phyloP scores from a whole-genome alignment of 2,888 invertebrate species.

The Andrena camellia region DNA sequence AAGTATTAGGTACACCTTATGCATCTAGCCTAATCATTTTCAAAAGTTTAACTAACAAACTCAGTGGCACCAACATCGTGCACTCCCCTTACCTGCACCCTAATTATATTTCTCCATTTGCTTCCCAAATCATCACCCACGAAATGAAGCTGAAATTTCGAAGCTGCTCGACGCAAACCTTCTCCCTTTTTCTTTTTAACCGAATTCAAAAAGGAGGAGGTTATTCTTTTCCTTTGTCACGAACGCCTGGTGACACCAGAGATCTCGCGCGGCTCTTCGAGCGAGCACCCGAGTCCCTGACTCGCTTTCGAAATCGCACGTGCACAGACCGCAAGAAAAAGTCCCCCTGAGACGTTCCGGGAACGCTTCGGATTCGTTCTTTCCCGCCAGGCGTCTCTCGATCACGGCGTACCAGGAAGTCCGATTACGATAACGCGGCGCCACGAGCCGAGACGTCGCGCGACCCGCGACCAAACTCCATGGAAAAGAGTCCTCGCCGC shows the following conservation, averaged over 20 bases:
- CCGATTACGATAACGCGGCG: slow-evolving; percentile 75
- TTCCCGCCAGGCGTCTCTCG: slow-evolving; percentile 58
- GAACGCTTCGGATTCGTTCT: slow-evolving; percentile 68
- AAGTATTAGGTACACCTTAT: no score
- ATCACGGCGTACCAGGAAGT: slow-evolving; percentile 72
- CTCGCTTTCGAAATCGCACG: slow-evolving; percentile 24
- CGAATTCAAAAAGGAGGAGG: no score
- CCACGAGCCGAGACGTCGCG: slow-evolving; percentile 55
- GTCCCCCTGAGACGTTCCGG: slow-evolving; percentile 58
- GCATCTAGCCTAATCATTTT: no score
- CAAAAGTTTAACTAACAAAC: no score
- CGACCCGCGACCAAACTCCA: slow-evolving; percentile 29
- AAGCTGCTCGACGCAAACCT: no score
- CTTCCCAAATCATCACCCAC: no score
- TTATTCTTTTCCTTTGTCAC: not conserved
- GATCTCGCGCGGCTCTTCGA: not conserved
- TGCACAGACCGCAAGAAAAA: slow-evolving; percentile 26
- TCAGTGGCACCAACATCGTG: no score
- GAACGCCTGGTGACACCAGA: not conserved
- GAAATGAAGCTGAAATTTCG: no score
- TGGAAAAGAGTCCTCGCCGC: slow-evolving; percentile 28
- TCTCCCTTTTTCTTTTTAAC: no score
- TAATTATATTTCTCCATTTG: no score
- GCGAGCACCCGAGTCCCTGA: not conserved
- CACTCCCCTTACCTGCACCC: no score